phyloP scores from a whole-genome alignment of 2,888 invertebrate genomes.

The Anthrax anthrax region DNA sequence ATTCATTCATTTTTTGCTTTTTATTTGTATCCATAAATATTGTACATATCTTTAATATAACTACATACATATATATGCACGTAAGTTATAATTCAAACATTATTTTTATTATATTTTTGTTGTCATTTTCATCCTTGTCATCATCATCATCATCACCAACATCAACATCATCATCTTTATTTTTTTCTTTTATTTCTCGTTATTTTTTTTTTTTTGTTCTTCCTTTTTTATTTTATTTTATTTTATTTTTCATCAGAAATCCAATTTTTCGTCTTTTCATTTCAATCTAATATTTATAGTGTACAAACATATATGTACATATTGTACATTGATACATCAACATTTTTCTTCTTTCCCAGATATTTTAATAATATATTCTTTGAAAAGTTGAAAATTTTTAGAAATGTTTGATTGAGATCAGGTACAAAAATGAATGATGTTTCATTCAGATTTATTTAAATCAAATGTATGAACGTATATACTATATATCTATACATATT shows the following conservation, averaged over 20 bases:
- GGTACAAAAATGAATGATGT: constrained; percentile 3
- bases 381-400: background rate
- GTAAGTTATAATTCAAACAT: no score
- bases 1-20: no score
- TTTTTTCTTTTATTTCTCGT: background rate
- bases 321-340: no score
- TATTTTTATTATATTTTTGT: constrained; percentile 4
- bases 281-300: no score
- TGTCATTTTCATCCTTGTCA: constrained; percentile 5
- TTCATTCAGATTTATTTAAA: background rate
- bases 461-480: no score
- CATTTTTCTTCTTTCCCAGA: no score
- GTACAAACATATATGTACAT: no score
- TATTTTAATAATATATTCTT: no score
- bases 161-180: constrained; percentile 1
- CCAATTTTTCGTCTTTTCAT: constrained; percentile 5
- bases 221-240: background rate
- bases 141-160: constrained; percentile 4
- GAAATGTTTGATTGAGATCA: constrained; percentile 5
- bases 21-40: no score
- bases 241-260: constrained; percentile 4
- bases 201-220: background rate
- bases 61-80: no score
- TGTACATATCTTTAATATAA: background rate
- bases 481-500: no score